A percentile compares a stretch with the other conserved stretches of the same genome.
phyloP scores from a whole-genome alignment of 2,888 invertebrate genomes.

The Tenthredo livida region DNA sequence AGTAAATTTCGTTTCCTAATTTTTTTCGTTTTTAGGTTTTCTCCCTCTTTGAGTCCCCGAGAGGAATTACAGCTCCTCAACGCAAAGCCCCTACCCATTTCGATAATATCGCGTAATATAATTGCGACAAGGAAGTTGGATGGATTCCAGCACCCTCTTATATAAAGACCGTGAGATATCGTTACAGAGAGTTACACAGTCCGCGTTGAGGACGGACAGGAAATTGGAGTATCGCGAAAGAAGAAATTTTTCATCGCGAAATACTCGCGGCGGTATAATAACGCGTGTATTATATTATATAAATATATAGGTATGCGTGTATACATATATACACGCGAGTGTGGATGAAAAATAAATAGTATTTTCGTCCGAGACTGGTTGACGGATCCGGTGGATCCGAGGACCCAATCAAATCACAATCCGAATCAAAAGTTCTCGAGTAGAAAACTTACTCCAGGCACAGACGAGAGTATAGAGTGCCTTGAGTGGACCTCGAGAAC shows the following conservation, averaged over 20 bases:
- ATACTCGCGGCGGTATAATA: too few species aligned
- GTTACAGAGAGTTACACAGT: not conserved
- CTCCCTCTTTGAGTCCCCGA: not conserved
- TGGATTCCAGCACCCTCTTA: conserved; percentile 33
- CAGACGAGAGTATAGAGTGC: conserved; percentile 20
- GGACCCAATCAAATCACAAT: conserved; percentile 52
- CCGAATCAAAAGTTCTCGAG: conserved; percentile 47
- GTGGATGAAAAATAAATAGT: conserved; percentile 32
- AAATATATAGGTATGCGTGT: not conserved
- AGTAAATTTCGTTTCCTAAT: not conserved
- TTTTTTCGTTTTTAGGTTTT: not conserved
- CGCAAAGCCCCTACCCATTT: conserved; percentile 6
- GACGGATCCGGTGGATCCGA: conserved; percentile 40
- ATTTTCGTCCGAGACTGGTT: conserved; percentile 26
- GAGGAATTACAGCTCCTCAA: not conserved
- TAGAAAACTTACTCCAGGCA: conserved; percentile 44
- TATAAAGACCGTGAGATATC: conserved; percentile 17
- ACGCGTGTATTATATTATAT: not conserved
- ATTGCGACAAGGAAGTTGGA: conserved; percentile 42
- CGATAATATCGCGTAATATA: conserved; percentile 45
- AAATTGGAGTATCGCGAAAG: conserved; percentile 12
- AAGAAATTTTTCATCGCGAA: not conserved
- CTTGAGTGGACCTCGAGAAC: conserved; percentile 22
- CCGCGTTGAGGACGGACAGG: not conserved
- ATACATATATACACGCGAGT: not conserved